Conservation (phyloP, 2,888 invertebrate genomes). For the Tinea pellionella region DNA sequence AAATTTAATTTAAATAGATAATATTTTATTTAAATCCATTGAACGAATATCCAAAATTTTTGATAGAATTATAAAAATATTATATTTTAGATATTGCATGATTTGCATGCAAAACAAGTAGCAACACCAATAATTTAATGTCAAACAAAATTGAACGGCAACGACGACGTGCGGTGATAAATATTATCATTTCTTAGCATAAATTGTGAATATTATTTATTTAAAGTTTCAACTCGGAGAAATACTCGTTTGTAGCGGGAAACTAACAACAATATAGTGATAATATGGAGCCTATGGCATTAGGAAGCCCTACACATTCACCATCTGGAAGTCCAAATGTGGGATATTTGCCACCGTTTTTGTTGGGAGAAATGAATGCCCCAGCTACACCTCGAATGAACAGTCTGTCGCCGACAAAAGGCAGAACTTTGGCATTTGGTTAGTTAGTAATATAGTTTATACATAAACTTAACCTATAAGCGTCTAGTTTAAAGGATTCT, state of each 20-base stretch:
- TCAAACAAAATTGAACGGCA: not conserved
- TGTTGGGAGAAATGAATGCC: slow-evolving; percentile 78
- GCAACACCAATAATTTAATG: not conserved
- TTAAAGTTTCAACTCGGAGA: no score
- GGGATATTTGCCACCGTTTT: slow-evolving; percentile 80
- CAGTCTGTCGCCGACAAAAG: slow-evolving; percentile 72
- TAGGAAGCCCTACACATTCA: slow-evolving; percentile 82
- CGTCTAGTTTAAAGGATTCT: not conserved
- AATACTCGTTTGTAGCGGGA: not conserved
- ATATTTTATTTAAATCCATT: no score
- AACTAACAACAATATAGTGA: not conserved
- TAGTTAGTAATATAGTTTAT: slow-evolving; percentile 26
- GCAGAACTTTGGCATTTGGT: slow-evolving; percentile 68
- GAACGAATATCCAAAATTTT: no score
- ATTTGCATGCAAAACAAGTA: no score
- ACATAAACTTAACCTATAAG: slow-evolving; percentile 4
- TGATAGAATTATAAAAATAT: no score
- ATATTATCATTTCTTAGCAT: not conserved
- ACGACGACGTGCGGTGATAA: slow-evolving; percentile 2
- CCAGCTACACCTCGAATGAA: slow-evolving; percentile 68
- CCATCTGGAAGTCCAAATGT: slow-evolving; percentile 75
- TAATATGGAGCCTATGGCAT: slow-evolving; percentile 85
- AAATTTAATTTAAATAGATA: no score
- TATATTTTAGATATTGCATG: no score
- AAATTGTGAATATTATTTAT: no score